phyloP scores from a whole-genome alignment of 2,113 vertebrate species.

The Tringa solitaria region DNA sequence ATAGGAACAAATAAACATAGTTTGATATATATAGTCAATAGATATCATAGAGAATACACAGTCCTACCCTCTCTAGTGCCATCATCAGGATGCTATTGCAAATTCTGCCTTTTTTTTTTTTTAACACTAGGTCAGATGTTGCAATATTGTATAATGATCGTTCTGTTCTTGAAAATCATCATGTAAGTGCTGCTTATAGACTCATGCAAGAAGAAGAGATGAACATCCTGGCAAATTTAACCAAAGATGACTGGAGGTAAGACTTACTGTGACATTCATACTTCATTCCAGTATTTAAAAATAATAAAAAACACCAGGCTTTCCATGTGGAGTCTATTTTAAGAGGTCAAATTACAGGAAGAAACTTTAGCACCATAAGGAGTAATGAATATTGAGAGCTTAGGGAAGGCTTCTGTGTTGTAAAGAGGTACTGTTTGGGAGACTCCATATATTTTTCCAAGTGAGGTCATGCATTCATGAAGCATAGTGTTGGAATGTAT shows the following conservation, averaged over 20 bases:
- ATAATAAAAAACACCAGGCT: neutral
- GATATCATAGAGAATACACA: neutral
- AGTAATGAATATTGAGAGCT: neutral
- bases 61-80: neutral
- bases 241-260: slow-evolving; percentile 98
- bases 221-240: slow-evolving; percentile 94
- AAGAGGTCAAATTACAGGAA: neutral
- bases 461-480: neutral
- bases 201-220: slow-evolving; percentile 98
- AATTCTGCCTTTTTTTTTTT: neutral
- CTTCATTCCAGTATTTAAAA: neutral
- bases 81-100: neutral
- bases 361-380: neutral
- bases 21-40: neutral
- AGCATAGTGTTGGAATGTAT: neutral
- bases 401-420: neutral
- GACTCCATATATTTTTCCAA: neutral
- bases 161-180: slow-evolving; percentile 97
- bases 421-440: neutral
- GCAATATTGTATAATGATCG: slow-evolving; percentile 96
- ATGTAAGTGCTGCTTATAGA: slow-evolving; percentile 95
- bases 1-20: neutral
- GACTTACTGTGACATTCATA: neutral
- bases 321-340: neutral
- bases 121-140: slow-evolving; percentile 88